A percentile compares a stretch with the other conserved stretches of the same genome.
Conservation (phyloP, 2,797 vertebrate genomes). For the Gymnopithys bicolor region DNA sequence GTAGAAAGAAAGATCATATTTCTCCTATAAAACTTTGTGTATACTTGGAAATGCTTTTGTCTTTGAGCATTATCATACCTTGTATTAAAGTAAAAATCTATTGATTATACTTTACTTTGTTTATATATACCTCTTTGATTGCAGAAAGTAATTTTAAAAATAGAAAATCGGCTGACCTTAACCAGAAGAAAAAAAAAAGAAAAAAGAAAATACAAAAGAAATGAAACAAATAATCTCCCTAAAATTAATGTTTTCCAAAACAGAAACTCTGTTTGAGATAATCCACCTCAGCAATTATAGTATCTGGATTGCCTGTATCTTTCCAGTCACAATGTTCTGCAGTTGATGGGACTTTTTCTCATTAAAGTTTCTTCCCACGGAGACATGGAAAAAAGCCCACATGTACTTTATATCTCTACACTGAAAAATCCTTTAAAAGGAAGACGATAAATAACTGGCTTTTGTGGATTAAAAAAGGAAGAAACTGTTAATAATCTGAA, state of each 20-base stretch:
- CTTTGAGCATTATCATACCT: background rate
- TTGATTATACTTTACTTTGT: background rate
- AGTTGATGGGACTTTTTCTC: background rate
- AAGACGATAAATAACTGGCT: background rate
- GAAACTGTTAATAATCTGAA: no score
- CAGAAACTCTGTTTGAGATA: background rate
- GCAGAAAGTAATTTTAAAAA: background rate
- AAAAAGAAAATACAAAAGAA: background rate
- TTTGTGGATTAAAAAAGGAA: no score
- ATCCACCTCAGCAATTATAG: background rate
- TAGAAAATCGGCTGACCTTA: background rate
- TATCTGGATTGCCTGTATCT: background rate
- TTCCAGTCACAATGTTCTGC: background rate
- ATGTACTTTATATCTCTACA: background rate
- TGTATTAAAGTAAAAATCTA: background rate
- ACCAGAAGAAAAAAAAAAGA: background rate
- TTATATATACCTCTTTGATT: background rate
- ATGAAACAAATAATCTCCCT: fast-evolving
- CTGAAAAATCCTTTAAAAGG: background rate
- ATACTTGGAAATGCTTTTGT: background rate
- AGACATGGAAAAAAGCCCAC: background rate
- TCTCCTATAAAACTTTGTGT: background rate
- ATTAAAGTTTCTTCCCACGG: background rate
- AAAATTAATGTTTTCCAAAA: background rate
- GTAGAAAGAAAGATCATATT: background rate